Evolutionary conservation across 2,113 vertebrate species (phyloP).

Genomic region (Chlorocebus sabaeus): DNA sequence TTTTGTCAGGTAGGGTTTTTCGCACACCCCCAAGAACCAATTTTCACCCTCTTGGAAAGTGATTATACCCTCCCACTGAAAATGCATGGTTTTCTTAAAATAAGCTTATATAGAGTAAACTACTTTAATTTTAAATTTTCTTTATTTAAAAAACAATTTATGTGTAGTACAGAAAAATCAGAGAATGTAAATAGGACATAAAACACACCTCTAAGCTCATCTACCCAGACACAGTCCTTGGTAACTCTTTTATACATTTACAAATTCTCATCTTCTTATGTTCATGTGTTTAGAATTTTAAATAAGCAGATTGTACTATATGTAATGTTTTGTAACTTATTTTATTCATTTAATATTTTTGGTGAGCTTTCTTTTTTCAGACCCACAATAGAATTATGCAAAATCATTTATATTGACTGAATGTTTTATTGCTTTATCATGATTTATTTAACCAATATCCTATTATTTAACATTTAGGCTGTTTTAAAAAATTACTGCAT

Average conservation of each 20-base stretch:
- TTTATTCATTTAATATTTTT: not conserved
- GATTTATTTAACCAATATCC: not conserved
- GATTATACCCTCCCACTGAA: not conserved
- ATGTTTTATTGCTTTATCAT: not conserved
- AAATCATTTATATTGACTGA: not conserved
- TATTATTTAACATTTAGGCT: not conserved
- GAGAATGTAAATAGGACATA: not conserved
- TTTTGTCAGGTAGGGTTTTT: not conserved
- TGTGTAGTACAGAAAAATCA: not conserved
- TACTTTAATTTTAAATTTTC: not conserved
- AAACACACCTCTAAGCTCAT: not conserved
- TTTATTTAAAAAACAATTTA: not conserved
- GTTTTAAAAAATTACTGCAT: not conserved
- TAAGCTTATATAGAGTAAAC: not conserved
- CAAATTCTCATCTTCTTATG: not conserved
- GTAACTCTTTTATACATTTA: not conserved
- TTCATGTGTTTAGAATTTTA: not conserved
- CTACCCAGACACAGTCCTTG: not conserved
- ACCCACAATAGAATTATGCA: not conserved
- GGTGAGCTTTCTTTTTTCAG: not conserved
- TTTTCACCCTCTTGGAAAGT: not conserved
- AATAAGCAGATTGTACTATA: not conserved
- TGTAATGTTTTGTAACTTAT: not conserved
- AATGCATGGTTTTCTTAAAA: not conserved
- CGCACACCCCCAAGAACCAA: not conserved